A percentile compares a stretch with the other conserved stretches of the same genome.
Evolutionary conservation across 2,113 vertebrate genomes (phyloP).

Genomic region (Alaudala cheleensis): DNA sequence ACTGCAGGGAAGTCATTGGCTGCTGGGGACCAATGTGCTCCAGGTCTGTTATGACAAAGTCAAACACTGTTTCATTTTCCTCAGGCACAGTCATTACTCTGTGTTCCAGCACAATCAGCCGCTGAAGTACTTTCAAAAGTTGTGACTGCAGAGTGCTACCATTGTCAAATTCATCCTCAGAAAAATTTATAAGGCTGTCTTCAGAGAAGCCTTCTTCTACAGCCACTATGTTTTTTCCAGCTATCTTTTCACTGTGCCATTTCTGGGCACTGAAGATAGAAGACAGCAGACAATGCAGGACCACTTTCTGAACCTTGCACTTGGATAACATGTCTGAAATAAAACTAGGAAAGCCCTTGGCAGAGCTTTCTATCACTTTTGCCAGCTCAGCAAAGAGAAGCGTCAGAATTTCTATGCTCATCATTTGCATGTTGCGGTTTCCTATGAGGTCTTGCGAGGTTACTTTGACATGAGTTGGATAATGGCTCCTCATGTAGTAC

Average conservation of each 20-base stretch:
- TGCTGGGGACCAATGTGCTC: constrained; percentile 95
- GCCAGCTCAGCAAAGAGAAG: constrained; percentile 92
- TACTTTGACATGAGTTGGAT: constrained; percentile 89
- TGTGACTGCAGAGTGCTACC: constrained; percentile 95
- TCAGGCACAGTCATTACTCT: constrained; percentile 88
- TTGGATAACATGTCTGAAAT: constrained; percentile 96
- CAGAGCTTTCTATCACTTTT: constrained; percentile 93
- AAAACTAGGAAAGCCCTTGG: constrained; percentile 97
- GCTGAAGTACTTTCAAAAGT: constrained; percentile 90
- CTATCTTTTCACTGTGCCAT: constrained; percentile 88
- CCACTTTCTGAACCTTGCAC: constrained; percentile 98
- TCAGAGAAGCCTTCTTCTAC: constrained; percentile 96
- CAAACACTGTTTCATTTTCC: constrained; percentile 86
- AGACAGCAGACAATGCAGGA: constrained; percentile 93
- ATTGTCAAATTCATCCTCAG: constrained; percentile 93
- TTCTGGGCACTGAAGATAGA: constrained; percentile 97
- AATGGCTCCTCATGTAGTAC: constrained; percentile 94
- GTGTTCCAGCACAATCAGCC: constrained; percentile 92
- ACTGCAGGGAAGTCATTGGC: constrained; percentile 94
- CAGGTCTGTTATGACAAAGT: constrained; percentile 87
- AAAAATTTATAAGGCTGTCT: constrained; percentile 95
- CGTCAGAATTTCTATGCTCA: constrained; percentile 94
- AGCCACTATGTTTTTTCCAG: constrained; percentile 82
- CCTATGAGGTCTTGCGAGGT: constrained; percentile 90
- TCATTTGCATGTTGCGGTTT: constrained; percentile 97